A percentile compares a stretch with the other conserved stretches of the same genome.
Conservation (phyloP, 2,888 invertebrate genomes). For the Bombyx huttoni region DNA sequence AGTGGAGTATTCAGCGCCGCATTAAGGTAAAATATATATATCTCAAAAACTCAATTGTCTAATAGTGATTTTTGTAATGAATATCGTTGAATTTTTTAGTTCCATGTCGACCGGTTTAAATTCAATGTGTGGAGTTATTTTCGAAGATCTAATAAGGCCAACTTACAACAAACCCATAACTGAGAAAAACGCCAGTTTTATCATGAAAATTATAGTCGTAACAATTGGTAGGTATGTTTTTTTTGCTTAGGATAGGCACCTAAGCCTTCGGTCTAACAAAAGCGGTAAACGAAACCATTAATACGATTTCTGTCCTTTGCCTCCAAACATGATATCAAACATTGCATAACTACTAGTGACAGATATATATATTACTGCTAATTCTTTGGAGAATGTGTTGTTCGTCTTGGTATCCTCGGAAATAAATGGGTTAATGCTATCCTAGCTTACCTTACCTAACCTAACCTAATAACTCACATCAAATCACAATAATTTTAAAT, state of each 20-base stretch:
- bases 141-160: conserved; percentile 80
- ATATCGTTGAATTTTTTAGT: conserved; percentile 40
- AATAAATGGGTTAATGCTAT: too few species aligned
- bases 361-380: too few species aligned
- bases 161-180: conserved; percentile 75
- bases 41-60: neutral
- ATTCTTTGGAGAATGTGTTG: too few species aligned
- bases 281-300: too few species aligned
- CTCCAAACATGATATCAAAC: too few species aligned
- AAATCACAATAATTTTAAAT: neutral
- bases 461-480: too few species aligned
- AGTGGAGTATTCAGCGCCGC: conserved; percentile 91
- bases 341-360: too few species aligned
- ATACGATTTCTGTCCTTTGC: too few species aligned
- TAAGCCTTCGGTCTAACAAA: too few species aligned
- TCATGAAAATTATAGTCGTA: conserved; percentile 80
- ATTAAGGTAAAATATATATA: conserved; percentile 73
- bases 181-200: conserved; percentile 75
- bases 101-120: conserved; percentile 84
- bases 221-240: conserved; percentile 54
- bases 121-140: conserved; percentile 82
- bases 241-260: neutral
- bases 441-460: too few species aligned
- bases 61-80: neutral
- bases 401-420: too few species aligned